Percentiles rank a stretch among this genome's conserved stretches.
Conservation (phyloP, 2,113 vertebrate species). For the Hylia prasina region DNA sequence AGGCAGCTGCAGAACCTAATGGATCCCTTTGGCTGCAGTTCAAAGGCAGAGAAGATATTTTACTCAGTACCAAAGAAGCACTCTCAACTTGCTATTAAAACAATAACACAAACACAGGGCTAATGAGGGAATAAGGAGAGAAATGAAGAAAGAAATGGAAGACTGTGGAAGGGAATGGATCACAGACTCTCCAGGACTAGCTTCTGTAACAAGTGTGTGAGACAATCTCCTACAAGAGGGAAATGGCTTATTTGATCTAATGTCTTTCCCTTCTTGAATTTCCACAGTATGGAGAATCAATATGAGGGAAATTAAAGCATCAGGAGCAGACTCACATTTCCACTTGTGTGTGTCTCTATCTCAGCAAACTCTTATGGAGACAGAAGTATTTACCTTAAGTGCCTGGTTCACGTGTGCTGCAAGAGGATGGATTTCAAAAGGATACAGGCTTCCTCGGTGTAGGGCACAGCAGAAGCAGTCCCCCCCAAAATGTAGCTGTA, state of each 20-base stretch:
- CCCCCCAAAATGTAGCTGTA: conserved; percentile 88
- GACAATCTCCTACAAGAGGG: conserved; percentile 45
- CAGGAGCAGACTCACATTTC: conserved; percentile 48
- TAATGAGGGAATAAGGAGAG: conserved; percentile 23
- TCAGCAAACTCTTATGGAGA: conserved; percentile 15
- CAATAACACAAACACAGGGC: neutral
- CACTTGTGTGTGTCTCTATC: conserved; percentile 28
- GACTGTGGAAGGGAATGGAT: neutral
- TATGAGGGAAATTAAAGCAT: conserved; percentile 55
- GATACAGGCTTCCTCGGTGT: conserved; percentile 98
- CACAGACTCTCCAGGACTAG: conserved; percentile 33
- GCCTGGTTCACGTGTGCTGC: neutral
- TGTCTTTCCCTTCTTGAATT: conserved; percentile 53
- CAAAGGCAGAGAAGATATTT: neutral
- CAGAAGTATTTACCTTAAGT: conserved; percentile 57
- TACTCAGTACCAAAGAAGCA: neutral
- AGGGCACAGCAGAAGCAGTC: conserved; percentile 82
- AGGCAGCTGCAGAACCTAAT: neutral
- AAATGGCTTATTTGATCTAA: conserved; percentile 59
- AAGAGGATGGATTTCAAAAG: conserved; percentile 62
- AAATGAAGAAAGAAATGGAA: conserved; percentile 41
- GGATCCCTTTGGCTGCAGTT: conserved; percentile 3
- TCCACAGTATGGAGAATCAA: conserved; percentile 51
- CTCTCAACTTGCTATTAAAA: conserved; percentile 41
- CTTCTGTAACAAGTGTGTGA: conserved; percentile 3